These are phyloP conservation scores for Aplodontia rufa DNA, from an alignment of 2,113 vertebrate genomes.

Conservation along the genomic window DNA sequence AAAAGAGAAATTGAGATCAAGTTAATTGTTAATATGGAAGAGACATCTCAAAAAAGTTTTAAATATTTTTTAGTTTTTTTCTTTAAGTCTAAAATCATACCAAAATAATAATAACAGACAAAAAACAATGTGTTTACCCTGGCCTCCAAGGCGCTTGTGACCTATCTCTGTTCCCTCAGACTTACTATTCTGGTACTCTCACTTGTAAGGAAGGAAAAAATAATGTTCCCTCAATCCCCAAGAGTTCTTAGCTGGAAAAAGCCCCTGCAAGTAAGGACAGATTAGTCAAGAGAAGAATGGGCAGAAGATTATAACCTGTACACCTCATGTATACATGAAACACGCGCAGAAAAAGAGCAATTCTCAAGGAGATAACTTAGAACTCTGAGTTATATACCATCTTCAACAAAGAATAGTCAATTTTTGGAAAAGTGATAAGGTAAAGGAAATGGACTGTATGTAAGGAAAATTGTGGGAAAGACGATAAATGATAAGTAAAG, in stretches of 20 bases:
- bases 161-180: background rate
- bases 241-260: background rate
- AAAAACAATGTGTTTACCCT: background rate
- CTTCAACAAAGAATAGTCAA: background rate
- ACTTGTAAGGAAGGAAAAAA: background rate
- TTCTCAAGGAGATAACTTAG: background rate
- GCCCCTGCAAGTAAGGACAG: background rate
- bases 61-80: slow-evolving; percentile 21
- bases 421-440: background rate
- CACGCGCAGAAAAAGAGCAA: background rate
- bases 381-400: background rate
- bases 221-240: background rate
- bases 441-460: too few relatives aligned
- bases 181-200: background rate
- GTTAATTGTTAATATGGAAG: background rate
- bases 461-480: background rate
- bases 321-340: background rate
- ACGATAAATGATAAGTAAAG: background rate
- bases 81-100: slow-evolving; percentile 5
- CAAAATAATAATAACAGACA: background rate
- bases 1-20: background rate
- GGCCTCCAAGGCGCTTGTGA: background rate
- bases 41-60: background rate
- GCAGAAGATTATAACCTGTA: background rate
- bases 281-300: background rate